Evolutionary conservation across 1,140 invertebrate species (phyloP), one percentile per base, ranked within the genome.

Genomic region (Conopomorpha cramerella): DNA sequence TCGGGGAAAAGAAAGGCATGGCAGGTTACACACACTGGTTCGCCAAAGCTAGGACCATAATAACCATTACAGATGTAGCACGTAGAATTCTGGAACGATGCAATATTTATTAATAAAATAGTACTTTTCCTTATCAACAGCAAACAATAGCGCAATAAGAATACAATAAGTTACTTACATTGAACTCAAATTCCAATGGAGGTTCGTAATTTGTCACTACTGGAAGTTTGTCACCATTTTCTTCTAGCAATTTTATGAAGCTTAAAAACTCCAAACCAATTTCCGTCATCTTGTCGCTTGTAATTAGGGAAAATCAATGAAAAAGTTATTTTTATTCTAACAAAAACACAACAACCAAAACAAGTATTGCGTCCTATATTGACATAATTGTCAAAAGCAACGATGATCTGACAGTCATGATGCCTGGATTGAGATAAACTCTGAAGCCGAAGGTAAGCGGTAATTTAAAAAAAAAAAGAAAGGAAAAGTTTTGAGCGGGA

Each of bases 21-120:
- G 56, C 95, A 97, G 1, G 92, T 95, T 4, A 87, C 82, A 71
- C 95, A 97, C n/a, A 95, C 84, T 12, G 93, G 92, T 57, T 96
- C 91, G 12, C 87, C 91, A 70, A 92, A 95, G 72, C 86, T 92
- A 1, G 91, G 90, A 1, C 93, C 93, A 77, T 96, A 96, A 67
- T 90, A 97, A 15, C 93, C 94, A 80, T 91, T 89, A 58, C 94
- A 97, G 36, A 91, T 82, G 53, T 86, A 87, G 64, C 93, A 96
- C 8, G 81, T 74, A 2, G 72, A 62, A 51, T 84, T 81, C 86
- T 87, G 57, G 31, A 82, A 83, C 13, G 47, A 45, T 12, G 28
- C 19, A 8, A 27, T 25, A 35, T 16, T 25, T n/a, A 16, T 17
- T 27, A 26, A 13, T 14, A 19, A 25, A 8, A 32, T 14, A 15